Evolutionary conservation across 2,888 invertebrate genomes (phyloP).

Genomic region (Tineola bisselliella): DNA sequence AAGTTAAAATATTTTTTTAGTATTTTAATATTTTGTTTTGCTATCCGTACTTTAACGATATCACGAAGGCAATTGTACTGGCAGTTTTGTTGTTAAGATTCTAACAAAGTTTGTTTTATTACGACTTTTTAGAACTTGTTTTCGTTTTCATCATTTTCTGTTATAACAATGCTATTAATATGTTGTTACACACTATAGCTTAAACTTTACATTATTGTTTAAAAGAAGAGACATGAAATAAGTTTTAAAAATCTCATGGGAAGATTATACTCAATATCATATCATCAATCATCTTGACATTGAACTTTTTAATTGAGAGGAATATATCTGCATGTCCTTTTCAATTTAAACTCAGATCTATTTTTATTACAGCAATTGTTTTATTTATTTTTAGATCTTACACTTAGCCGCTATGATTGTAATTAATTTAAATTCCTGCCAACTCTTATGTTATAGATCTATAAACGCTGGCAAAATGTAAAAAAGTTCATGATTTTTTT

Average conservation of each 20-base stretch:
- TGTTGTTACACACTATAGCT: no score
- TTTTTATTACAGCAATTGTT: not conserved
- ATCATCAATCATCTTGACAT: no score
- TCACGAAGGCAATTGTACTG: not conserved
- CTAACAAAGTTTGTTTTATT: conserved; percentile 5
- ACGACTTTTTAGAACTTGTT: not conserved
- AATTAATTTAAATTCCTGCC: no score
- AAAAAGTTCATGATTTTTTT: no score
- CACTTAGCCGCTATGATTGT: not conserved
- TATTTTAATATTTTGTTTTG: not conserved
- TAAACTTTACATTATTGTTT: no score
- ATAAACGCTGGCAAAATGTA: no score
- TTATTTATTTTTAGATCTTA: not conserved
- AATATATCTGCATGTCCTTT: not conserved
- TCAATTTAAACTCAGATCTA: not conserved
- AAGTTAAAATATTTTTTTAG: no score
- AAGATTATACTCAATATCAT: no score
- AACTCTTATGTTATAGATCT: no score
- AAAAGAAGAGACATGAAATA: no score
- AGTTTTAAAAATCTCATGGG: no score
- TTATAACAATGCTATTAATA: no score
- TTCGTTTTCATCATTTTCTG: not conserved
- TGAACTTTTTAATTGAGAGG: not conserved
- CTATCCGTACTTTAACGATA: not conserved
- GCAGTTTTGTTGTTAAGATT: not conserved